Conservation (phyloP, 2,888 invertebrate genomes). For the Eupithecia dodoneata region DNA sequence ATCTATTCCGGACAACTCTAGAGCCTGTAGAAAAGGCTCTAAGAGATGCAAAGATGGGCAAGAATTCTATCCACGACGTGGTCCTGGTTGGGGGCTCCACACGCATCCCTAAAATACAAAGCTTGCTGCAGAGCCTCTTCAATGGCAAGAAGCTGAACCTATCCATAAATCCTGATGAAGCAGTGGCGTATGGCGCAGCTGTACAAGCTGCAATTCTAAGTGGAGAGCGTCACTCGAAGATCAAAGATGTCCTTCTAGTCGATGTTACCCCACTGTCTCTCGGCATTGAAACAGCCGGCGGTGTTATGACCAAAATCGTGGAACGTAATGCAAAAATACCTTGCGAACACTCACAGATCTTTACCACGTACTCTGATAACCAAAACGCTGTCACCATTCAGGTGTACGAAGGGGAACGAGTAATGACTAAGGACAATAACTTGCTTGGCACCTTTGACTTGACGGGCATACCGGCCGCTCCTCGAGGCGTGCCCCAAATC, state of each 20-base stretch:
- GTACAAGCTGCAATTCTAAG: slow-evolving; percentile 89
- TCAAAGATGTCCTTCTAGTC: slow-evolving; percentile 86
- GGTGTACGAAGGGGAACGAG: slow-evolving; percentile 90
- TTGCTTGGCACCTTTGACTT: slow-evolving; percentile 86
- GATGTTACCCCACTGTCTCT: slow-evolving; percentile 86
- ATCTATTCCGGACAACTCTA: slow-evolving; percentile 88
- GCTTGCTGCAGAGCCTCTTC: slow-evolving; percentile 89
- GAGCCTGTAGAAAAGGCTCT: slow-evolving; percentile 91
- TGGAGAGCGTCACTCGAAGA: slow-evolving; percentile 88
- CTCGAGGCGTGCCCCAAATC: slow-evolving; percentile 86
- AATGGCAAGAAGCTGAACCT: slow-evolving; percentile 88
- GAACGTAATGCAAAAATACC: slow-evolving; percentile 89
- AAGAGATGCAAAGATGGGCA: slow-evolving; percentile 90
- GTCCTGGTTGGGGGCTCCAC: slow-evolving; percentile 93
- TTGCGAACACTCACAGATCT: slow-evolving; percentile 88
- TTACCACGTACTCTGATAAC: slow-evolving; percentile 92
- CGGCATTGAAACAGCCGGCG: slow-evolving; percentile 91
- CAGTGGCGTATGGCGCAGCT: slow-evolving; percentile 91
- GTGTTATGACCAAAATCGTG: slow-evolving; percentile 90
- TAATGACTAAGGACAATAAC: slow-evolving; percentile 91
- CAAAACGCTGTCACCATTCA: slow-evolving; percentile 89
- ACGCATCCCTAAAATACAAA: slow-evolving; percentile 91
- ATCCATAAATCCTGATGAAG: slow-evolving; percentile 92
- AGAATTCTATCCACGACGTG: slow-evolving; percentile 88
- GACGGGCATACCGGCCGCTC: slow-evolving; percentile 87